These are phyloP conservation scores for Nannobrachium achirus DNA, from an alignment of 2,113 vertebrate species.

Conservation along the genomic window DNA sequence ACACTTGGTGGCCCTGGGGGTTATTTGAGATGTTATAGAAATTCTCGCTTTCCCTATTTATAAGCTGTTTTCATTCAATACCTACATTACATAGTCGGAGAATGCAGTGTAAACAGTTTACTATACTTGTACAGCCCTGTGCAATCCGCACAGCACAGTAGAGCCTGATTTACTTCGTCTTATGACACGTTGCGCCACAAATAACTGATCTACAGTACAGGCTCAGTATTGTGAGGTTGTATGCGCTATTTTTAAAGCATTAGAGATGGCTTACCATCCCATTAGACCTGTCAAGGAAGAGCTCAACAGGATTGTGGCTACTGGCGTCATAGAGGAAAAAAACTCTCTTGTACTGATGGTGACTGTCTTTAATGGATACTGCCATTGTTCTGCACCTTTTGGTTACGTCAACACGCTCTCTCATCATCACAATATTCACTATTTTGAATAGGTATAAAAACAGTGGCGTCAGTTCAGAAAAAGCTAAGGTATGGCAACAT, in stretches of 20 bases:
- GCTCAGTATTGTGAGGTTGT: too few relatives aligned
- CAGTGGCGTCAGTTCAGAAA: too few relatives aligned
- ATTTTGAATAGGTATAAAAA: too few relatives aligned
- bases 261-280: background rate
- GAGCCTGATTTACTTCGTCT: background rate
- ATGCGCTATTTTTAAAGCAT: too few relatives aligned
- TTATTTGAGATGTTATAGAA: background rate
- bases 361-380: too few relatives aligned
- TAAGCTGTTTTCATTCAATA: background rate
- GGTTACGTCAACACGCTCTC: too few relatives aligned
- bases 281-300: slow-evolving; percentile 22
- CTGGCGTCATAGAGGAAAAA: slow-evolving; percentile 42
- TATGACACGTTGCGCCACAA: background rate
- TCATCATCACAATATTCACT: too few relatives aligned
- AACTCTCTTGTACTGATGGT: too few relatives aligned
- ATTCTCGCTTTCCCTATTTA: slow-evolving; percentile 6
- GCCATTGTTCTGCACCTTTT: too few relatives aligned
- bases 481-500: too few relatives aligned
- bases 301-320: slow-evolving; percentile 17
- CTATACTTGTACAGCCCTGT: background rate
- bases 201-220: too few relatives aligned
- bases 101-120: slow-evolving; percentile 16
- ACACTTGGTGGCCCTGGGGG: slow-evolving; percentile 4
- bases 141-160: slow-evolving; percentile 17
- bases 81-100: slow-evolving; percentile 17